Base-by-base conservation (phyloP, 2,888 invertebrate species). In the Pachliopta kotzebuea region DNA sequence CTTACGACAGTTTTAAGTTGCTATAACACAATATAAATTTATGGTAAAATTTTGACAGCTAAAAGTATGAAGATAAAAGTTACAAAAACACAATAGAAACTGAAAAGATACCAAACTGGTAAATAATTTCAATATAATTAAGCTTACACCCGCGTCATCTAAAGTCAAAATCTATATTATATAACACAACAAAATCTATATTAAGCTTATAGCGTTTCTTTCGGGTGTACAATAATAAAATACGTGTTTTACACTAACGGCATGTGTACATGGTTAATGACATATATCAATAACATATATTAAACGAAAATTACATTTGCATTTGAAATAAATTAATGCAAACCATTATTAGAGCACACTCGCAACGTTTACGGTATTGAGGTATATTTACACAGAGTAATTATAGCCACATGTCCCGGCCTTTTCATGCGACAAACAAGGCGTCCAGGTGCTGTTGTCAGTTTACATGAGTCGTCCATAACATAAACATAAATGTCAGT, bases 341-440 rank as follows among this genome's bases (percentile, higher is more conserved):
- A 37, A 37, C 45, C n/a, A 45, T 52, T n/a, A n/a, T n/a, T 37
- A 17, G 23, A 26, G 18, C 53, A 55, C 55, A 50, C 45, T 50
- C 50, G 59, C 31, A 54, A 50, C 23, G 50, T 50, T 49, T 37
- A 64, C 56, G 23, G 42, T 64, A 56, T 64, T 56, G 56, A 50
- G 31, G 50, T 56, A 64, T 60, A 65, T 65, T 65, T 60, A 56
- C 37, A 45, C 65, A 20, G 62, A 62, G 61, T 65, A 65, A 65
- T 65, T 65, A 65, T 65, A 65, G 58, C 58, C 65, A 62, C 62
- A 62, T 62, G 61, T 55, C 52, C 58, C 65, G 65, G 29, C 65
- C 62, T 65, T 62, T 65, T 52, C 58, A 58, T 42, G 61, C 29
- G 57, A 58, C 61, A 49, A 42, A 62, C 61, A 55, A 49, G 62